Evolutionary conservation across 2,797 vertebrate genomes (phyloP).

Genomic region (Propithecus deckenii): DNA sequence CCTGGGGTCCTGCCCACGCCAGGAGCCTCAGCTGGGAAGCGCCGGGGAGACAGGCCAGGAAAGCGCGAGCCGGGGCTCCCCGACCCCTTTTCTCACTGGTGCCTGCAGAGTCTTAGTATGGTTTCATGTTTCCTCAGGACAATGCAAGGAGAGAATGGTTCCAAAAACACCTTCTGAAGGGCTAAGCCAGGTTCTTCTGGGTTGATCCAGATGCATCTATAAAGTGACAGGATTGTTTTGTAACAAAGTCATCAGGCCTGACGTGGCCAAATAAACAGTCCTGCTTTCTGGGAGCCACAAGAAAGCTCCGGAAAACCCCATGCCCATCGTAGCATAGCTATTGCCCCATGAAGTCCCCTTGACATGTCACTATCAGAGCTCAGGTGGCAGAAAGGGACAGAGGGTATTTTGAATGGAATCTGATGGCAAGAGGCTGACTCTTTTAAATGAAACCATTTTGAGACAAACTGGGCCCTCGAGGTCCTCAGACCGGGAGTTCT

Average conservation of each 20-base stretch:
- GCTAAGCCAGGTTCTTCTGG: background rate
- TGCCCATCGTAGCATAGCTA: background rate
- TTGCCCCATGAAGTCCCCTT: background rate
- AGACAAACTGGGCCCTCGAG: background rate
- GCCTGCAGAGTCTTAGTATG: background rate
- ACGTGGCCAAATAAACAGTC: accelerated
- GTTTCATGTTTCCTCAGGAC: background rate
- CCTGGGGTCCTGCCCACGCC: background rate
- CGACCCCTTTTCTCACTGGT: accelerated
- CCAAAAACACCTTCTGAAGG: background rate
- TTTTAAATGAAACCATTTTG: background rate
- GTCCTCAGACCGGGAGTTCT: background rate
- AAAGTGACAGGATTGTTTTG: background rate
- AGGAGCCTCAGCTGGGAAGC: background rate
- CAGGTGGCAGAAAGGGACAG: background rate
- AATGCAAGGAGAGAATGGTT: background rate
- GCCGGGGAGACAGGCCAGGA: background rate
- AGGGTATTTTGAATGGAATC: background rate
- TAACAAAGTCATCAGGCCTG: background rate
- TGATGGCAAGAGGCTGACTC: background rate
- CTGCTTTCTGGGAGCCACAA: background rate
- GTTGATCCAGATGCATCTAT: background rate
- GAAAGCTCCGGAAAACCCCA: background rate
- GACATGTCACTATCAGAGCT: accelerated
- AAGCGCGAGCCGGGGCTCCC: background rate